Base-by-base conservation (phyloP, 2,888 invertebrate species). In the Malthinus seriepunctatus region DNA sequence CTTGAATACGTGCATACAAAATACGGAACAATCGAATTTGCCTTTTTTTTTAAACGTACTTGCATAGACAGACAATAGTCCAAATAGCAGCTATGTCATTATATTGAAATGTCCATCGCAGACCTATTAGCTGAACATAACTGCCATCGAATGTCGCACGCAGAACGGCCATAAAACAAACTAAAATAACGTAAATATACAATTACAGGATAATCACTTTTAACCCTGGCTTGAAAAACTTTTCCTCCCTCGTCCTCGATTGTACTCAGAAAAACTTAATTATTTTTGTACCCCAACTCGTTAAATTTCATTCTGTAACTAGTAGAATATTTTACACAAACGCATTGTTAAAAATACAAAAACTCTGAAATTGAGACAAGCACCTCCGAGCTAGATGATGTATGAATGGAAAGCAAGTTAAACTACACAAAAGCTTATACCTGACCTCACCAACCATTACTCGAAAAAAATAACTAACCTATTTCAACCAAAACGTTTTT, bases 71-170 rank as follows among this genome's bases (percentile, higher is more conserved):
- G 67, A 66, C 69, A 68, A 65, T 67, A 63, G 60, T 64, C 67
- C 58, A 68, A 68, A 72, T 69, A 38, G 51, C 51, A 63, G 69
- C 69, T 69, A 66, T 71, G 72, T 70, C 69, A 67, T 66, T 68
- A 74, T 73, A 76, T 75, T 73, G 74, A 76, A 76, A 76, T 73
- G 77, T 76, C 76, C 73, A 70, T 67, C 69, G 69, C 76, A 76
- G 75, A 67, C 68, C 75, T 71, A 74, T 75, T 74, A 73, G 67
- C 69, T 63, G 67, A 66, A 72, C 72, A 72, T 74, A 74, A 75
- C 73, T 70, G 73, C 73, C 71, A 69, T 67, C 69, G 69, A 66
- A 66, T 72, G 77, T 76, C 77, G 76, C 63, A 68, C 67, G 69
- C 74, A 68, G 66, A 64, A 61, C 63, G 62, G 65, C 70, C 71